Evolutionary conservation across 2,888 invertebrate species (phyloP), one percentile per base, ranked within the genome.

Genomic region (Drosophila nigricruria): DNA sequence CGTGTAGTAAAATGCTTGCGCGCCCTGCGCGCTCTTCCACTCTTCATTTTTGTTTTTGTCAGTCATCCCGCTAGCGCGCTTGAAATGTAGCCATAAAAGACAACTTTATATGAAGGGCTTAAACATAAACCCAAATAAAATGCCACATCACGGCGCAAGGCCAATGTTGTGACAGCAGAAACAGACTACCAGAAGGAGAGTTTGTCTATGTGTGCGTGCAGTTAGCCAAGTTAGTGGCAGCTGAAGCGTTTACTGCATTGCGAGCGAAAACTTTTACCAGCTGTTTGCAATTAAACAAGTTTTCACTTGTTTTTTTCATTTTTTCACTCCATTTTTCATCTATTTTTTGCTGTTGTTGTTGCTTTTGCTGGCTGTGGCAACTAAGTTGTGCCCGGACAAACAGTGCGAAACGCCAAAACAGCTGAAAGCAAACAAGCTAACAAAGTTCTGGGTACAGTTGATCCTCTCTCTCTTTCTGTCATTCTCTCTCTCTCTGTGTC

Each of bases 241-340:
- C 53, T 77, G 74, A 18, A 73, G 78, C 77, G 60, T 73, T 77
- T 77, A 77, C 66, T 77, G 70, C 70, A 78, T 52, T 77, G 77
- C 66, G 42, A 78, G 74, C 36, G 36, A 58, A 81, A 83, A 83
- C 47, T 87, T 84, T 65, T 54, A 67, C 71, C 76, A 82, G 74
- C 79, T 84, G 73, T 71, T 68, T 76, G 87, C 85, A 87, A 87
- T 87, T 84, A 87, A 85, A 87, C 81, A 82, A 87, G 73, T 85
- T 84, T 79, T 52, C 30, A 38, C 47, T 68, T 30, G 5, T 47
- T 14, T 8, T 43, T 50, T 16, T 30, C 5, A 12, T 50, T 50
- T 49, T 50, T 50, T 4, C 50, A 52, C 50, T 3, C 38, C 10
- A 38, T 47, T 18, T 49, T 16, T 32, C 14, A 23, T 6, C 10